phyloP scores from a whole-genome alignment of 2,888 invertebrate genomes.

The Exocentrus adspersus region DNA sequence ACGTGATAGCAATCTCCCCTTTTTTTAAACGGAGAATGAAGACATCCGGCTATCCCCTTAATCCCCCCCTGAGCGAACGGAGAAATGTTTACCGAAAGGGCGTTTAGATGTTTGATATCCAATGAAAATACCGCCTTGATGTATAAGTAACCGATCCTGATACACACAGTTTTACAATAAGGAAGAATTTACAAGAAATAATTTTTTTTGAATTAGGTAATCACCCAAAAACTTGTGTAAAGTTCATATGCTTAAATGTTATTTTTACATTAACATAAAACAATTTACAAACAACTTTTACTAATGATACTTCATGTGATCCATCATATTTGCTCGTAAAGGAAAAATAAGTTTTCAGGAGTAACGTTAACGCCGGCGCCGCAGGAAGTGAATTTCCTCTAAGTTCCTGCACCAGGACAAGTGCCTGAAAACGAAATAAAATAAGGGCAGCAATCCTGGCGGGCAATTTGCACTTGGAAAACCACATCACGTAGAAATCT shows the following conservation, averaged over 20 bases:
- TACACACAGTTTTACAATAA: no score
- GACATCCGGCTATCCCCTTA: slow-evolving; percentile 46
- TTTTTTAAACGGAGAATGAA: slow-evolving; percentile 58
- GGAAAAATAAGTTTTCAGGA: no score
- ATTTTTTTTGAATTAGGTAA: no score
- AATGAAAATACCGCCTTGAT: background rate
- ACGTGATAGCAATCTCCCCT: slow-evolving; percentile 82
- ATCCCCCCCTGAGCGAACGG: slow-evolving; percentile 20
- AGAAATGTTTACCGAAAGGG: slow-evolving; percentile 8
- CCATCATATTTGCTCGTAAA: no score
- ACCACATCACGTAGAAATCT: slow-evolving; percentile 65
- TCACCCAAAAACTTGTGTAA: no score
- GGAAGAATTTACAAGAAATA: no score
- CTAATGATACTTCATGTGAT: no score
- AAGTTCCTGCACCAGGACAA: slow-evolving; percentile 36
- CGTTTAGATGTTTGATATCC: slow-evolving; percentile 1
- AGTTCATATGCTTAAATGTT: no score
- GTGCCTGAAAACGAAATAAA: slow-evolving; percentile 59
- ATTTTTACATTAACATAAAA: no score
- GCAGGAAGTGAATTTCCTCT: slow-evolving; percentile 31
- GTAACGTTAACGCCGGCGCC: background rate
- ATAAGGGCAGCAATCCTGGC: slow-evolving; percentile 50
- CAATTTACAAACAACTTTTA: no score
- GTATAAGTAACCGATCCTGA: no score
- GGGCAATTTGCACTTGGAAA: slow-evolving; percentile 63